Evolutionary conservation across 2,797 vertebrate species (phyloP).

Genomic region (Labroides dimidiatus): DNA sequence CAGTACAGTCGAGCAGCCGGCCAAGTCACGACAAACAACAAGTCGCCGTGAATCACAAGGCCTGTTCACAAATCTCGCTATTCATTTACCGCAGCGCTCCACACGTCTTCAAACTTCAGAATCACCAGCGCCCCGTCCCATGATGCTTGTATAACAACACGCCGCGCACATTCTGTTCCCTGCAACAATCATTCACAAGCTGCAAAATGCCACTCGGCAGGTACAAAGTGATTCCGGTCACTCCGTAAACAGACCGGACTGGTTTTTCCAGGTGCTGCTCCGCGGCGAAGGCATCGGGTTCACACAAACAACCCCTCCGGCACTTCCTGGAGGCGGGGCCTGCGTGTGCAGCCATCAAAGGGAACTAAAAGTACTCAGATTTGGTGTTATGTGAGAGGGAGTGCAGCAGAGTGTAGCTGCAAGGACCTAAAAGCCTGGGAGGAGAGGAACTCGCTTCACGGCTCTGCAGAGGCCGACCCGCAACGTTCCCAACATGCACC

Average conservation of each 20-base stretch:
- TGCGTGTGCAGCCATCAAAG: conserved; percentile 34
- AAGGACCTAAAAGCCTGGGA: conserved; percentile 18
- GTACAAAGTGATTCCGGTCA: conserved; percentile 54
- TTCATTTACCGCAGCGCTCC: conserved; percentile 45
- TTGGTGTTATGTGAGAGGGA: conserved; percentile 40
- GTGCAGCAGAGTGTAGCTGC: conserved; percentile 40
- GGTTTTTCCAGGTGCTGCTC: conserved; percentile 69
- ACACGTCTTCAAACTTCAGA: conserved; percentile 33
- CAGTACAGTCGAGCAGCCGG: conserved; percentile 41
- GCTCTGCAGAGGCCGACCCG: conserved; percentile 7
- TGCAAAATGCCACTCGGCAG: conserved; percentile 39
- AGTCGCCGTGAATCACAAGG: conserved; percentile 41
- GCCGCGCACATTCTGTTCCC: conserved; percentile 34
- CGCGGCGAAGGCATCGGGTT: conserved; percentile 35
- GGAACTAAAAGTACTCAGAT: conserved; percentile 43
- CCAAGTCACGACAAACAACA: conserved; percentile 61
- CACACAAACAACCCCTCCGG: conserved; percentile 29
- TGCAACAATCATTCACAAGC: conserved; percentile 32
- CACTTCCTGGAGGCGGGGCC: conserved; percentile 55
- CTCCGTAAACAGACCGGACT: conserved; percentile 35
- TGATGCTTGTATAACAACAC: conserved; percentile 29
- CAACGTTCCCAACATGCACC: conserved; percentile 17
- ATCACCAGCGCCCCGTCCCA: conserved; percentile 34
- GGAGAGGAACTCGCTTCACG: conserved; percentile 35
- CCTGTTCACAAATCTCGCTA: conserved; percentile 14